phyloP scores from a whole-genome alignment of 2,113 vertebrate genomes.

The Erythrolamprus reginae region DNA sequence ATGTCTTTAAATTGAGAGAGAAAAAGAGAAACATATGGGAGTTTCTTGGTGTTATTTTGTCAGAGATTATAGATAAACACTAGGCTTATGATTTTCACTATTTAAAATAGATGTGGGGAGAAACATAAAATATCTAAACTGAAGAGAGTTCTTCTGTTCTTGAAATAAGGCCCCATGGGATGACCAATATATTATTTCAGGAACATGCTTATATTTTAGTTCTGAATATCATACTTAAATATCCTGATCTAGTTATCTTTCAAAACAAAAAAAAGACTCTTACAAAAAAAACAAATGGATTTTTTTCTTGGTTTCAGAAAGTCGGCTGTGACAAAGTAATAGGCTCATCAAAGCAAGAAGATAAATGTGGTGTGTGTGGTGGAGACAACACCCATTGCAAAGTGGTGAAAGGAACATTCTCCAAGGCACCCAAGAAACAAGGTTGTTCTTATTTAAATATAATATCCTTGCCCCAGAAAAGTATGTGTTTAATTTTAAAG shows the following conservation, averaged over 20 bases:
- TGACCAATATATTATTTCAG: constrained; percentile 10
- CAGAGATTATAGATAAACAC: background rate
- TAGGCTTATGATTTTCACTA: background rate
- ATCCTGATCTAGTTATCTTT: background rate
- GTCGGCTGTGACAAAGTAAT: constrained; percentile 94
- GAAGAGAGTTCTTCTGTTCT: background rate
- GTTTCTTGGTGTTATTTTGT: background rate
- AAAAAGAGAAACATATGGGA: background rate
- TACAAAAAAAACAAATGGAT: background rate
- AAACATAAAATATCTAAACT: constrained; percentile 30
- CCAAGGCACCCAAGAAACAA: constrained; percentile 82
- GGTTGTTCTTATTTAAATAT: constrained; percentile 63
- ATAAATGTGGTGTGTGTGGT: constrained; percentile 93
- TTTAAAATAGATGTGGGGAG: constrained; percentile 4
- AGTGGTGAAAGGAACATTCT: constrained; percentile 88
- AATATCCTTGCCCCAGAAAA: background rate
- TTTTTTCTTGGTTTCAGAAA: constrained; percentile 74
- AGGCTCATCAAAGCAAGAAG: constrained; percentile 89
- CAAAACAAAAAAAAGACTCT: background rate
- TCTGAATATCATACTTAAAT: background rate
- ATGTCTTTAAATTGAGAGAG: background rate
- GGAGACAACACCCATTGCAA: constrained; percentile 93
- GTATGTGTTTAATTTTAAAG: background rate
- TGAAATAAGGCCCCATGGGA: background rate
- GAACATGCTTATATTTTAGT: background rate